phyloP scores from a whole-genome alignment of 2,113 vertebrate species.

The Odocoileus hemionus region DNA sequence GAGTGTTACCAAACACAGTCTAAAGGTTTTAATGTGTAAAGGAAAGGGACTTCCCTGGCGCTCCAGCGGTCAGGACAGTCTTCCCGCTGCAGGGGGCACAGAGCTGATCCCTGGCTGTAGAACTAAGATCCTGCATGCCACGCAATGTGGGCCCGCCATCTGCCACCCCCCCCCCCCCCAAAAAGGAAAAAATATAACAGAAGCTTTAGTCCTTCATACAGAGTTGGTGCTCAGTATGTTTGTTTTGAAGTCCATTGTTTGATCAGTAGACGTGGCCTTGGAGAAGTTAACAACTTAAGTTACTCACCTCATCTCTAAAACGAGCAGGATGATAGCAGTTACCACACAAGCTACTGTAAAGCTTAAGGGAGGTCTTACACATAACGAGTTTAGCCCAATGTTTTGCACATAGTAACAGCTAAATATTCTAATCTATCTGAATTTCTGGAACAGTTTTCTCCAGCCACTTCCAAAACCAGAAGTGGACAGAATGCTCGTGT shows the following conservation, averaged over 20 bases:
- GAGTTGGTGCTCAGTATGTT: neutral
- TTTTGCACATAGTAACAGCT: neutral
- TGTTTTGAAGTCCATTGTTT: neutral
- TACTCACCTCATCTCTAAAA: neutral
- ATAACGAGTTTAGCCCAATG: neutral
- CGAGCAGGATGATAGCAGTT: neutral
- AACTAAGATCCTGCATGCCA: neutral
- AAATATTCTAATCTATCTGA: neutral
- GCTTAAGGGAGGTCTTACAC: neutral
- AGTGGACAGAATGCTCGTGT: neutral
- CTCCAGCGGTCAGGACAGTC: neutral
- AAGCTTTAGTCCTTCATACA: neutral
- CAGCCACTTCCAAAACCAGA: neutral
- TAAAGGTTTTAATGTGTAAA: neutral
- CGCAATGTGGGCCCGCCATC: too few relatives aligned
- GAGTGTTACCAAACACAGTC: neutral
- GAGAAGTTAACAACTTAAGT: neutral
- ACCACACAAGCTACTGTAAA: neutral
- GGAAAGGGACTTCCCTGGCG: neutral
- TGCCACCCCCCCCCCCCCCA: neutral
- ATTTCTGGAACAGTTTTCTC: constrained; percentile 8
- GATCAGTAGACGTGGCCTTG: neutral
- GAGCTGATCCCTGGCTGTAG: neutral
- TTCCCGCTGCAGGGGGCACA: neutral
- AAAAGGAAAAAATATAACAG: neutral